Conservation (phyloP, 2,113 vertebrate genomes). For the Antechinus stuartii region DNA sequence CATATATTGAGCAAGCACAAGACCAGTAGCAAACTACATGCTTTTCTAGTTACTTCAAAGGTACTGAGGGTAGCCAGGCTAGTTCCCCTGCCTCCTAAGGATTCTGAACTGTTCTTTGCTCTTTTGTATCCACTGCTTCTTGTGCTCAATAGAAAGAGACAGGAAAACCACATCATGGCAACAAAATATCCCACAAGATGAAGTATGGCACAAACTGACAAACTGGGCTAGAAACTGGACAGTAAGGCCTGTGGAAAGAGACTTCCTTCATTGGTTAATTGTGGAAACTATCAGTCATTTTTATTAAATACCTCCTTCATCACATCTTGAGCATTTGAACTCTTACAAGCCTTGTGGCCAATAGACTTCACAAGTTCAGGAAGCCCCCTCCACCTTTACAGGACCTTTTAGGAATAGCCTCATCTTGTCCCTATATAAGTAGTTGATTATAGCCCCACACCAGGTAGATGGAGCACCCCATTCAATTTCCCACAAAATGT, state of each 20-base stretch:
- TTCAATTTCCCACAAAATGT: constrained; percentile 81
- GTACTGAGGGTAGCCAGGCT: constrained; percentile 69
- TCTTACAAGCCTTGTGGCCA: neutral
- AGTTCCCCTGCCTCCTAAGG: constrained; percentile 68
- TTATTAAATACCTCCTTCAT: neutral
- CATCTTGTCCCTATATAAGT: constrained; percentile 42
- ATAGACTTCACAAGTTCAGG: constrained; percentile 8
- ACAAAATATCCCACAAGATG: constrained; percentile 54
- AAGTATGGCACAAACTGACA: constrained; percentile 31
- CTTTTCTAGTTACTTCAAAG: constrained; percentile 60
- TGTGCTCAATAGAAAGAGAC: constrained; percentile 74
- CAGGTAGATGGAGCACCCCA: constrained; percentile 70
- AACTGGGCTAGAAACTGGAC: constrained; percentile 29
- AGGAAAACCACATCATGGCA: constrained; percentile 64
- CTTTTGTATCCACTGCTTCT: constrained; percentile 70
- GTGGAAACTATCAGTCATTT: neutral
- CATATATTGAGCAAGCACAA: constrained; percentile 62
- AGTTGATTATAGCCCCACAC: constrained; percentile 65
- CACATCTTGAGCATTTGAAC: neutral
- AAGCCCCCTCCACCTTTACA: constrained; percentile 19
- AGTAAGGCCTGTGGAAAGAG: neutral
- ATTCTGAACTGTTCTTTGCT: constrained; percentile 65
- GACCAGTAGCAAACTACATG: constrained; percentile 75
- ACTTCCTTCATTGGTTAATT: constrained; percentile 37
- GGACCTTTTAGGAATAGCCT: constrained; percentile 44